Evolutionary conservation across 2,888 invertebrate species (phyloP), one percentile per base, ranked within the genome.

Genomic region (Toxonevra muliebris): DNA sequence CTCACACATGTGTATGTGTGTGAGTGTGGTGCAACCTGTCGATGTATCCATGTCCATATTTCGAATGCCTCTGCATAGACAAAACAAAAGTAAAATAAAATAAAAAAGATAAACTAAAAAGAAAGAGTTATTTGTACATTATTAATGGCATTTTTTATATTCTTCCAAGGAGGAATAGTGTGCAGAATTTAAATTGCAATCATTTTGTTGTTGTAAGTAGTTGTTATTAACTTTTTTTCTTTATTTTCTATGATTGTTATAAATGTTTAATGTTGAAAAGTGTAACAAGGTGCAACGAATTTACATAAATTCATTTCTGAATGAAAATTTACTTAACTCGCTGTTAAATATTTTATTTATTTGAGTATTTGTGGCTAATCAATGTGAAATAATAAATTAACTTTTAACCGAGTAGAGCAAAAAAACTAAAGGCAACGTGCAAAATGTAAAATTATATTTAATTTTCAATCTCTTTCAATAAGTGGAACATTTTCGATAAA

Each of bases 241-340:
- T 30, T 30, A 7, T 30, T 48, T 48, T 48, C 2, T n/a, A 48
- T 48, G 15, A n/a, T n/a, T n/a, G n/a, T n/a, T n/a, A n/a, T 12
- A 48, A 48, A 48, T 48, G 48, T 12, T 48, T 48, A 48, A 52
- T n/a, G n/a, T 48, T 52, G 59, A 65, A 59, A 65, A 65, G 52
- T 64, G 58, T 59, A 65, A 50, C 59, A 52, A 53, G 58, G 65
- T 52, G 59, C 42, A 50, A 65, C 52, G 20, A 19, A 59, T 59
- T 59, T 43, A 58, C 41, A 20, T 12, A 13, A 20, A 53, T 52
- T 59, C 43, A 59, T 65, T 65, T 65, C 45, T 52, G 41, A 15
- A 12, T 5, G 48, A 12, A 48, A 48, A 30, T 30, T 30, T 2
- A 30, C 30, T 30, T 30, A 4, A 2, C 30, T 4, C 30, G 30